These are phyloP conservation scores for Caerostris extrusa DNA, from an alignment of 1,140 invertebrate genomes.

Conservation along the genomic window DNA sequence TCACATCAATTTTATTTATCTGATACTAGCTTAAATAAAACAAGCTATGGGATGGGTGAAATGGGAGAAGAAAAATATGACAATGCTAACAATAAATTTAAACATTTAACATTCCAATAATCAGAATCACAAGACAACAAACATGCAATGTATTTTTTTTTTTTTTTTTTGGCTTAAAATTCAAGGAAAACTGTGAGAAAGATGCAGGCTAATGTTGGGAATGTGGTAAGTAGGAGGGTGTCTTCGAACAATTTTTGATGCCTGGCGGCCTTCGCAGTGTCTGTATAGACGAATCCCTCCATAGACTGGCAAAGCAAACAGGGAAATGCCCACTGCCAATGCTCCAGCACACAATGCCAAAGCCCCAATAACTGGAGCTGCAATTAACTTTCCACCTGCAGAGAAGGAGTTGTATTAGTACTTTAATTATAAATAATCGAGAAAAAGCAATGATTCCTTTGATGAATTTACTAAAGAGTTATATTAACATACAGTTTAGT, in stretches of 20 bases:
- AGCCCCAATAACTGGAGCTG: conserved; percentile 80
- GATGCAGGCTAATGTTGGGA: conserved; percentile 42
- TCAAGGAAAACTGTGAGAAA: conserved; percentile 34
- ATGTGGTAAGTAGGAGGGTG: conserved; percentile 79
- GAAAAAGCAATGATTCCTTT: too few species aligned
- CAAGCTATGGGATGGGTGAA: not conserved
- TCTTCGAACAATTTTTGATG: conserved; percentile 45
- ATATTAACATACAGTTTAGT: too few species aligned
- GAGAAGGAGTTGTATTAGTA: not conserved
- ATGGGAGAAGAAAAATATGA: not conserved
- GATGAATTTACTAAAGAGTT: too few species aligned
- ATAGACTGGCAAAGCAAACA: conserved; percentile 80
- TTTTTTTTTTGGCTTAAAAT: not conserved
- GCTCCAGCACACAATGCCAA: conserved; percentile 80
- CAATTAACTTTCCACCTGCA: conserved; percentile 81
- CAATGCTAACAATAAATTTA: not conserved
- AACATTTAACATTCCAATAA: not conserved
- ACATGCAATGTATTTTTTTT: not conserved
- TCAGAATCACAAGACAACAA: not conserved
- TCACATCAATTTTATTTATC: conserved; percentile 18
- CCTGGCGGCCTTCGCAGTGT: conserved; percentile 62
- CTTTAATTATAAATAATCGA: too few species aligned
- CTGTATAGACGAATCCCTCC: conserved; percentile 79
- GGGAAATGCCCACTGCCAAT: conserved; percentile 79
- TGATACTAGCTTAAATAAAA: conserved; percentile 11